phyloP scores from a whole-genome alignment of 2,888 invertebrate genomes.

The Oligia strigilis region DNA sequence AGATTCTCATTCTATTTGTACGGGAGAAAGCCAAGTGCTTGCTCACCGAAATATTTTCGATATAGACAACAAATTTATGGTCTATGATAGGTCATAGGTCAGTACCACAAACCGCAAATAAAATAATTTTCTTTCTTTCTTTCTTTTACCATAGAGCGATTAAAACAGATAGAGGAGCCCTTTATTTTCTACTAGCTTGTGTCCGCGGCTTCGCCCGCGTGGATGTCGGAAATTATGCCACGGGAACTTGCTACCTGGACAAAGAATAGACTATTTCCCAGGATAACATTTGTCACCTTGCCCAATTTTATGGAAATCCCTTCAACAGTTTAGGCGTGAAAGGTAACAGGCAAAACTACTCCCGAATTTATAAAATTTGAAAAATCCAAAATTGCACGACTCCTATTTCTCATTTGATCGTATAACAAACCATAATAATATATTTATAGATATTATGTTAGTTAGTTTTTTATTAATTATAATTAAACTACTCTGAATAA shows the following conservation, averaged over 20 bases:
- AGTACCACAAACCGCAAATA: background rate
- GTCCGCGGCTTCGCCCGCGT: background rate
- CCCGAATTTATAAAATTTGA: no score
- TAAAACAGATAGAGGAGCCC: background rate
- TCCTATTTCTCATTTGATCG: no score
- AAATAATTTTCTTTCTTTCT: no score
- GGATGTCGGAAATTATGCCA: background rate
- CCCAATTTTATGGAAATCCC: background rate
- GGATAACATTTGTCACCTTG: background rate
- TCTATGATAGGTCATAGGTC: background rate
- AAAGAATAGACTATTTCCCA: background rate
- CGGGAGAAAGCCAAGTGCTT: conserved; percentile 10
- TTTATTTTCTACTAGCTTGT: background rate
- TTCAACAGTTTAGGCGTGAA: background rate
- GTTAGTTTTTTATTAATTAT: no score
- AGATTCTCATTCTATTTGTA: conserved; percentile 35
- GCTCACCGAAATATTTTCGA: conserved; percentile 42
- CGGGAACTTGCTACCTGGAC: background rate
- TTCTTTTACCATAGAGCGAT: conserved; percentile 1
- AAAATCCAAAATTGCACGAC: no score
- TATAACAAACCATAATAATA: no score
- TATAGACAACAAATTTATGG: background rate
- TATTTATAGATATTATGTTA: no score
- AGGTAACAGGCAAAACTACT: background rate
- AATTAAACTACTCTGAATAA: no score